Base-by-base conservation (phyloP, 1,140 invertebrate genomes). In the Papilio xuthus region DNA sequence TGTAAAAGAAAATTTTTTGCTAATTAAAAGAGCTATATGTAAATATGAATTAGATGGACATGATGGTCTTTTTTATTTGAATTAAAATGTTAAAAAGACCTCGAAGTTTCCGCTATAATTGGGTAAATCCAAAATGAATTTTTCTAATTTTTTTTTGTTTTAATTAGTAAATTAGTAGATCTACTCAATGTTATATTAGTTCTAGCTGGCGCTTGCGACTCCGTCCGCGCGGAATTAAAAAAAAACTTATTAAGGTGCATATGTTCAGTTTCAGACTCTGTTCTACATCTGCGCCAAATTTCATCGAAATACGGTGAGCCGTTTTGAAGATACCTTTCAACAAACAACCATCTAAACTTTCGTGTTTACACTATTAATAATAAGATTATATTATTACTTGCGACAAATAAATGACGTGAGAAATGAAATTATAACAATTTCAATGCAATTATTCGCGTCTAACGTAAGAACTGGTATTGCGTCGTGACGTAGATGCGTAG, bases 401-500 rank as follows among this genome's bases (percentile, higher is more conserved):
- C 23, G 3, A 9, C 26, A 4, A 28, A 67, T 28, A 67, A 28
- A 32, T 67, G 26, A 67, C 26, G 26, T 67, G 60, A 60, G 7
- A 56, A 20, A 23, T 56, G n/a, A 56, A 56, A 60, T 20, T 50
- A 56, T 56, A 6, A 20, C n/a, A 15, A 28, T 67, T 28, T 67
- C 23, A 67, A 63, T 63, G 23, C 15, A 67, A 67, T 67, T 67
- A 67, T 67, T 26, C 26, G 4, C 60, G 26, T 67, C 13, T 67
- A 67, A 67, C 60, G 60, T 28, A 67, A 67, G 60, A 67, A 67
- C 60, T 28, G 60, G 56, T 67, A 67, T 67, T 67, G 60, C 60
- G 60, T 67, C 7, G 37, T 70, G 69, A 70, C 69, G 69, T 70
- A 70, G 37, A 47, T 73, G 71, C 20, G 71, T 73, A 73, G 42